Evolutionary conservation across 2,888 invertebrate genomes (phyloP).

Genomic region (Criorhina ranunculi): DNA sequence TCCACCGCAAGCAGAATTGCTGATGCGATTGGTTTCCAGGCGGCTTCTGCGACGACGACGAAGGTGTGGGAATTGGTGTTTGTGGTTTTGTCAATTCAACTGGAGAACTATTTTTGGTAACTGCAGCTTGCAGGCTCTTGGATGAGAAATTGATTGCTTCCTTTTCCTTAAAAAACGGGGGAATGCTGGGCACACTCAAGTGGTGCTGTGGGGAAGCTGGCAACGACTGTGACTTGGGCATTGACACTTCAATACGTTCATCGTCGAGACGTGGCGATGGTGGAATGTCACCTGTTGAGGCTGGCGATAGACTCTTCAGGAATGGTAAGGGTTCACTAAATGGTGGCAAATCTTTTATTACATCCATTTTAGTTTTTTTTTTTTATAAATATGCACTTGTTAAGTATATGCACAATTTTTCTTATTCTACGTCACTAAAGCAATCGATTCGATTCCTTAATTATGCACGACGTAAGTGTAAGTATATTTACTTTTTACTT

Average conservation of each 20-base stretch:
- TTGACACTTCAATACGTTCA: conserved; percentile 78
- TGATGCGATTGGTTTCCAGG: conserved; percentile 60
- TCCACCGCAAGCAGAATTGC: conserved; percentile 96
- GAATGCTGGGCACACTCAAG: conserved; percentile 74
- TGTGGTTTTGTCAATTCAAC: conserved; percentile 52
- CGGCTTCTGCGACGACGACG: conserved; percentile 7
- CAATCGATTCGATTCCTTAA: conserved; percentile 33
- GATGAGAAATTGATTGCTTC: conserved; percentile 60
- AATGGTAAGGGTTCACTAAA: conserved; percentile 68
- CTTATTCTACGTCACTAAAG: conserved; percentile 7
- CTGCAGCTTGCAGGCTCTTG: conserved; percentile 42
- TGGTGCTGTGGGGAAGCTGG: conserved; percentile 81
- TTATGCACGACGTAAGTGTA: background rate
- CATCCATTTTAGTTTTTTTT: conserved; percentile 54
- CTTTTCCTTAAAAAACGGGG: conserved; percentile 58
- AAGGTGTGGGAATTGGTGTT: conserved; percentile 50
- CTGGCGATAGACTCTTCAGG: conserved; percentile 70
- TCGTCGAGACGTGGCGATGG: conserved; percentile 81
- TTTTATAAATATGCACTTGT: conserved; percentile 29
- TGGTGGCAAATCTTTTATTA: conserved; percentile 73
- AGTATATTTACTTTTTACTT: conserved; percentile 15
- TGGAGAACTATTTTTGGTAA: conserved; percentile 43
- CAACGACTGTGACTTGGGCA: conserved; percentile 82
- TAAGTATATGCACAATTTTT: conserved; percentile 5
- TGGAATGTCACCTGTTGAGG: conserved; percentile 78